These are phyloP conservation scores for Melanargia galathea DNA, from an alignment of 2,888 invertebrate species.

Conservation along the genomic window DNA sequence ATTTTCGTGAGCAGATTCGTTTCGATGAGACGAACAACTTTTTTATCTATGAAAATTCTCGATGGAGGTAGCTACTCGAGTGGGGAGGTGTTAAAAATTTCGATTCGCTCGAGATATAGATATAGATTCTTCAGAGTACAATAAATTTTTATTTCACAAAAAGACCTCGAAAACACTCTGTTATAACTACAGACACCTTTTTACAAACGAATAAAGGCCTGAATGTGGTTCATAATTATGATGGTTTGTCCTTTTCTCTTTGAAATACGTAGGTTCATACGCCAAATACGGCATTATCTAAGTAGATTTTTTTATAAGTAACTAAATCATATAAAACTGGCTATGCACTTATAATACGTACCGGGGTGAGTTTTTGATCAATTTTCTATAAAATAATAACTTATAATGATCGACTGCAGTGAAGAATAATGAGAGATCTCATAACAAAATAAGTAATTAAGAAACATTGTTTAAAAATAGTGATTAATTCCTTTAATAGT, in stretches of 20 bases:
- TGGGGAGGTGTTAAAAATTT: too few relatives aligned
- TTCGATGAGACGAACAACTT: too few relatives aligned
- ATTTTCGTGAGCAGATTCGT: too few relatives aligned
- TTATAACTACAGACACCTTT: not conserved
- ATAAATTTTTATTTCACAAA: not conserved
- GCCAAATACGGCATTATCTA: too few relatives aligned
- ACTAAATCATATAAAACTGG: not conserved
- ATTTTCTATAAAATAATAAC: not conserved
- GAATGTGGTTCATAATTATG: not conserved
- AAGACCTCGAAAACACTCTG: not conserved
- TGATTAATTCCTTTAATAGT: constrained; percentile 24
- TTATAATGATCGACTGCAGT: not conserved
- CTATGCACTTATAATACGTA: not conserved
- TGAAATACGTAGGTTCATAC: not conserved
- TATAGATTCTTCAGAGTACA: not conserved
- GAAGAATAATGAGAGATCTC: not conserved
- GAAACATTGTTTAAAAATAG: constrained; percentile 24
- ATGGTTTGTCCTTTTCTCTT: not conserved
- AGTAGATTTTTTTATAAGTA: too few relatives aligned
- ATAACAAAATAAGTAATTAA: constrained; percentile 20
- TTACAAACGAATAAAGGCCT: not conserved
- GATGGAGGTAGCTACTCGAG: too few relatives aligned
- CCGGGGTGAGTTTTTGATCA: not conserved
- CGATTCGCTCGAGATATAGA: too few relatives aligned
- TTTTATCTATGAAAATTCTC: too few relatives aligned